Base-by-base conservation (phyloP, 1,140 invertebrate genomes). In the Lineus longissimus region DNA sequence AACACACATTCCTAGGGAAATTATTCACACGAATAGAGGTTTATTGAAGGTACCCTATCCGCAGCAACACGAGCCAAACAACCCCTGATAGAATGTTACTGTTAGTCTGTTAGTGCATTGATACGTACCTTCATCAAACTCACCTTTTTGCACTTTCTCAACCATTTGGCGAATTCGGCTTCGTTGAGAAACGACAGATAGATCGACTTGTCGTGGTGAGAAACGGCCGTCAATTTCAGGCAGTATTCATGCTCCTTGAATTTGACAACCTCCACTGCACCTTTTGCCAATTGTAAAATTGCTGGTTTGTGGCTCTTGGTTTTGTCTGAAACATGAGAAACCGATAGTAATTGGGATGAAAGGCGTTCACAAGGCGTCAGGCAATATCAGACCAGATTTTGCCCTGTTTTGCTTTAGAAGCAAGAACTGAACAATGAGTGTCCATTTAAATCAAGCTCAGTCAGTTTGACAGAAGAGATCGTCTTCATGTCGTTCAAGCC, bases 121-220 rank as follows among this genome's bases (percentile, higher is more conserved):
- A 51, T 51, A 51, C 47, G 47, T 51, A 51, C 47, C 47, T 51
- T 23, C 27, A 25, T 2, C n/a, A 13, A n/a, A 15, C 51, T 62
- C 60, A 80, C 79, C 75, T 81, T 81, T 70, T 75, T 77, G 17
- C 70, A 61, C 66, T 79, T 79, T 51, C 72, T 70, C 29, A 76
- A 54, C 78, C 78, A 81, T 62, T 76, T 78, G 36, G 61, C 68
- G 65, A 73, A 81, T 15, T 78, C 74, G 1, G 64, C 63, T 7
- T 70, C 71, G 61, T 73, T 69, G 7, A 54, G 57, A 57, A 81
- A 80, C 40, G 78, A 75, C 60, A 81, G 64, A 63, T 75, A 80
- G 22, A 81, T 68, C 29, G 72, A 74, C 63, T 74, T 73, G 64
- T 80, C 77, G 51, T 74, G 73, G 55, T 77, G 71, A 15, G 73